These are phyloP conservation scores for Vandiemenella viatica DNA, from an alignment of 2,888 invertebrate genomes.

Conservation along the genomic window DNA sequence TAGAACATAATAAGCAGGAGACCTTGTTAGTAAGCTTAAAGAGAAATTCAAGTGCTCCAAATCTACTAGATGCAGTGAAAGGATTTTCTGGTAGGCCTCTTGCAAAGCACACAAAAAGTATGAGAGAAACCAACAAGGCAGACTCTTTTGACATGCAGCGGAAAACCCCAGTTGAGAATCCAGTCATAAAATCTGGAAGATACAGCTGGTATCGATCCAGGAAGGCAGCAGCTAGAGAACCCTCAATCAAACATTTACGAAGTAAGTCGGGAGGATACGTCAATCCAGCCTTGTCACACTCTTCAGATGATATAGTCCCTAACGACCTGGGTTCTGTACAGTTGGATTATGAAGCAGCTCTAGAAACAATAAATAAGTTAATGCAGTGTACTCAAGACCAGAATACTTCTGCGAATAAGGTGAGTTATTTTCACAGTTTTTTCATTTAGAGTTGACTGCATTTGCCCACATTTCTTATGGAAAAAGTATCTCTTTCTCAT, in stretches of 20 bases:
- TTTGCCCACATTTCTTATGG: too few species aligned
- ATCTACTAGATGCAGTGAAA: background rate
- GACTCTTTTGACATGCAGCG: background rate
- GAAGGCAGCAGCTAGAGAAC: background rate
- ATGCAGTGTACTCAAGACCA: constrained; percentile 13
- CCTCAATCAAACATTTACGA: constrained; percentile 13
- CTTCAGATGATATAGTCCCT: constrained; percentile 10
- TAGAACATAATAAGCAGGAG: background rate
- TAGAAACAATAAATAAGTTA: constrained; percentile 14
- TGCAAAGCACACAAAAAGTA: background rate
- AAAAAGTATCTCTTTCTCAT: too few species aligned
- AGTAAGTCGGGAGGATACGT: constrained; percentile 22
- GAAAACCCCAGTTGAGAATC: background rate
- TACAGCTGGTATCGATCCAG: background rate
- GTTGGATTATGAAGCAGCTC: constrained; percentile 15
- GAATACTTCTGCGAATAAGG: too few species aligned
- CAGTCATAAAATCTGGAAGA: background rate
- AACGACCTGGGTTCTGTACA: constrained; percentile 7
- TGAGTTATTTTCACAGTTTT: too few species aligned
- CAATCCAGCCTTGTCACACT: constrained; percentile 19
- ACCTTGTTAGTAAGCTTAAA: background rate
- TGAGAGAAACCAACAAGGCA: background rate
- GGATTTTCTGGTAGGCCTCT: too few species aligned
- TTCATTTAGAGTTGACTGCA: too few species aligned
- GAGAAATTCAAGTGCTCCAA: constrained; percentile 6